Percentiles rank a stretch among this genome's conserved stretches.
These are phyloP conservation scores for Drosophila mercatorum DNA, from an alignment of 2,888 invertebrate genomes.

Conservation along the genomic window DNA sequence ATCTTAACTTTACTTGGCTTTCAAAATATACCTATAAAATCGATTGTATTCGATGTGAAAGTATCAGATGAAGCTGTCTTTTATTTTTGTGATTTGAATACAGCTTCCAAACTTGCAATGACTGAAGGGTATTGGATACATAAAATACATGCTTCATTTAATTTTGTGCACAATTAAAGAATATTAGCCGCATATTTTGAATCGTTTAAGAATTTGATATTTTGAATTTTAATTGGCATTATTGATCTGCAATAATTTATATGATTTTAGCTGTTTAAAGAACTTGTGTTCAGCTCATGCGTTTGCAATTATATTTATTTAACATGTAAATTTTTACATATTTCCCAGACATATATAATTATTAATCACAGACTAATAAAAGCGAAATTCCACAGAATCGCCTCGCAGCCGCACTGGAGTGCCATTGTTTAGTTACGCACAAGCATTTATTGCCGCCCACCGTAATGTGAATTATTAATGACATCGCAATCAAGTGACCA, in stretches of 20 bases:
- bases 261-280: slow-evolving; percentile 38
- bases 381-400: slow-evolving; percentile 10
- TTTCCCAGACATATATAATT: slow-evolving; percentile 52
- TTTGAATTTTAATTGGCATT: slow-evolving; percentile 43
- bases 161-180: not conserved
- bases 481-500: slow-evolving; percentile 29
- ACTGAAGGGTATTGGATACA: not conserved
- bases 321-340: slow-evolving; percentile 43
- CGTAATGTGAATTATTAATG: slow-evolving; percentile 53
- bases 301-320: slow-evolving; percentile 37
- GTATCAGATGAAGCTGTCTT: not conserved
- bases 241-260: slow-evolving; percentile 46
- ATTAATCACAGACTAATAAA: slow-evolving; percentile 46
- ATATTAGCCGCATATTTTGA: slow-evolving; percentile 8
- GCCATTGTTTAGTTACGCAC: slow-evolving; percentile 40
- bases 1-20: no score
- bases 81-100: not conserved
- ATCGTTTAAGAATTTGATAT: slow-evolving; percentile 7
- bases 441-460: not conserved
- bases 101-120: no score
- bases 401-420: not conserved
- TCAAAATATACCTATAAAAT: no score
- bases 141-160: not conserved
- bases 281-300: slow-evolving; percentile 16
- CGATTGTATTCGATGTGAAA: not conserved